Evolutionary conservation across 1,140 invertebrate genomes (phyloP).

Genomic region (Physella acuta): DNA sequence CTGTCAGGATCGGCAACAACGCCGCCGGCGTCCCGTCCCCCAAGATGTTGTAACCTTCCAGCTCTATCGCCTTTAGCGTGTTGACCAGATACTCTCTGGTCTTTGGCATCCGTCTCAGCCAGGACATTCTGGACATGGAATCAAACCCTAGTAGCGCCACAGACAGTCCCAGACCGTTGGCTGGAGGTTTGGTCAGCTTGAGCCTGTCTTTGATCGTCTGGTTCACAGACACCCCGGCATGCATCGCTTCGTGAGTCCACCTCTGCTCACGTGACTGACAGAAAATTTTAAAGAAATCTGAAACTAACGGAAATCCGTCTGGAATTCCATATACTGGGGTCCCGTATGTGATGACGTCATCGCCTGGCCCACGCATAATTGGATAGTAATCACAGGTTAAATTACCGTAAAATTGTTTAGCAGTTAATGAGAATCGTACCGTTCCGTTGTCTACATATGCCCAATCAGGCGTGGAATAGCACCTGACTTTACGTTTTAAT

Average conservation of each 20-base stretch:
- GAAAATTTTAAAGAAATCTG: constrained; percentile 46
- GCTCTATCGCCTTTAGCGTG: constrained; percentile 69
- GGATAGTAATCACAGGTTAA: constrained; percentile 42
- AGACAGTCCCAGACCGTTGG: constrained; percentile 66
- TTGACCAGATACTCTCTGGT: constrained; percentile 76
- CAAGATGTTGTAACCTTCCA: constrained; percentile 87
- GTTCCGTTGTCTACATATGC: constrained; percentile 39
- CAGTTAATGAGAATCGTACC: constrained; percentile 29
- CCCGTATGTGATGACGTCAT: constrained; percentile 29
- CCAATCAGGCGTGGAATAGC: constrained; percentile 63
- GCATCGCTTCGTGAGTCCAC: constrained; percentile 44
- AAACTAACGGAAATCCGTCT: constrained; percentile 31
- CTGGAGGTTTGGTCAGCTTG: constrained; percentile 4
- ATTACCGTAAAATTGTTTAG: constrained; percentile 19
- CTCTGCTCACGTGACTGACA: constrained; percentile 37
- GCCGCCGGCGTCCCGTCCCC: constrained; percentile 93
- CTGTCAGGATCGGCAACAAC: constrained; percentile 86
- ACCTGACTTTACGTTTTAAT: constrained; percentile 66
- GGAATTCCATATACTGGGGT: constrained; percentile 26
- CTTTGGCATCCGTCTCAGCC: constrained; percentile 81
- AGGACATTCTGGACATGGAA: constrained; percentile 83
- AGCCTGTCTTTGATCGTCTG: constrained; percentile 20
- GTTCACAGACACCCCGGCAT: constrained; percentile 41
- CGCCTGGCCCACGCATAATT: constrained; percentile 30
- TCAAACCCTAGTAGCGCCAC: constrained; percentile 89